Evolutionary conservation across 2,113 vertebrate species (phyloP).

Genomic region (Colius striatus): DNA sequence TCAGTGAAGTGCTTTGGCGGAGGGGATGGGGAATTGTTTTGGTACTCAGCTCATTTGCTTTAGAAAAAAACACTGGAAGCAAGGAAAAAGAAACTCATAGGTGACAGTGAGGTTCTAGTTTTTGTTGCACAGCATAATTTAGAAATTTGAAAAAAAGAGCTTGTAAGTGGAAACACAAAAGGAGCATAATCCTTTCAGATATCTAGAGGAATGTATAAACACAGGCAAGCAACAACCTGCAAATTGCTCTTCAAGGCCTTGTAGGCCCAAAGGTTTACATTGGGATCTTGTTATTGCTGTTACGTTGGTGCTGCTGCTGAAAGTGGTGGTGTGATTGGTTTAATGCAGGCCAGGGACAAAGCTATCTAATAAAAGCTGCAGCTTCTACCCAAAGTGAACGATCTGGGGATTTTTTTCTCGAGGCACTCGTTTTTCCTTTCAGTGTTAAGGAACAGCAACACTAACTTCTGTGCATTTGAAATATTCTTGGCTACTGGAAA

Average conservation of each 20-base stretch:
- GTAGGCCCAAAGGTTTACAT: background rate
- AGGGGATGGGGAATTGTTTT: background rate
- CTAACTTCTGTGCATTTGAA: background rate
- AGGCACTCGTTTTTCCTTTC: background rate
- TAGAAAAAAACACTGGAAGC: background rate
- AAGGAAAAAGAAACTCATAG: background rate
- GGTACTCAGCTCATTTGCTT: background rate
- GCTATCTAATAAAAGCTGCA: background rate
- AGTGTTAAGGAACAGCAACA: background rate
- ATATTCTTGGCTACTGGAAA: rapidly evolving
- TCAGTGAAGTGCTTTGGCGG: background rate
- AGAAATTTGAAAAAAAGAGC: background rate
- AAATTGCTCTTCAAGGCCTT: background rate
- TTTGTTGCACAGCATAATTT: background rate
- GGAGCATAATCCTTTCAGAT: background rate
- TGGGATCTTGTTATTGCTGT: background rate
- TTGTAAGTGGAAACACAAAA: background rate
- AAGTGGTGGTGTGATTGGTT: background rate
- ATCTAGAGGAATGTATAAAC: background rate
- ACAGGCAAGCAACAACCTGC: background rate
- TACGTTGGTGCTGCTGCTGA: background rate
- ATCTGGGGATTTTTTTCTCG: background rate
- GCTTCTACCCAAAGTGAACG: background rate
- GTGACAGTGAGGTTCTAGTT: background rate
- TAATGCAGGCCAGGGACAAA: rapidly evolving